Evolutionary conservation across 2,797 vertebrate species (phyloP).

Genomic region (Falco cherrug): DNA sequence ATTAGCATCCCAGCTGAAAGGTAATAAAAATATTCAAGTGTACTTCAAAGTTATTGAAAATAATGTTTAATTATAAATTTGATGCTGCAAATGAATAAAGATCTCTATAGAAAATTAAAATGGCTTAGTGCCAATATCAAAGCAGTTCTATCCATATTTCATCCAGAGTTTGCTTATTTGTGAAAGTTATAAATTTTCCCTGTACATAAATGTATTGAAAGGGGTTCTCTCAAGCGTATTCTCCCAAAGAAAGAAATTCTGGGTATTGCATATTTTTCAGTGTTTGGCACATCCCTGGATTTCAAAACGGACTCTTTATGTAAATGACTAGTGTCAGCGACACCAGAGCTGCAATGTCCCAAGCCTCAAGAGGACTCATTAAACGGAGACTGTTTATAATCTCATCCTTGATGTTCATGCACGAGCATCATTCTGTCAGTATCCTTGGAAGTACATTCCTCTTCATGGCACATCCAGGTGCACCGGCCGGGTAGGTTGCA

Average conservation of each 20-base stretch:
- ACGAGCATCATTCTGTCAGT: neutral
- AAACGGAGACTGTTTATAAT: conserved; percentile 34
- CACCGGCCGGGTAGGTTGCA: neutral
- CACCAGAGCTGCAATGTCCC: neutral
- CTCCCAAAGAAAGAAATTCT: neutral
- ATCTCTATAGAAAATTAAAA: conserved; percentile 19
- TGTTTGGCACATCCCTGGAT: neutral
- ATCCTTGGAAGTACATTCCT: neutral
- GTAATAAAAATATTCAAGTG: neutral
- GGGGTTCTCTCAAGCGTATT: neutral
- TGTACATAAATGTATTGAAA: neutral
- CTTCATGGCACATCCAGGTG: neutral
- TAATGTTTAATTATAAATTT: conserved; percentile 15
- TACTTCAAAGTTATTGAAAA: neutral
- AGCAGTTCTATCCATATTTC: neutral
- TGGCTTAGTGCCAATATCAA: neutral
- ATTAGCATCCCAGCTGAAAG: neutral
- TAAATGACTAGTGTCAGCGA: neutral
- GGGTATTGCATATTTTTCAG: neutral
- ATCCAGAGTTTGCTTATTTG: neutral
- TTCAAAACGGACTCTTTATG: conserved; percentile 31
- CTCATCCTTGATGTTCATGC: neutral
- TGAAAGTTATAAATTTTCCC: neutral
- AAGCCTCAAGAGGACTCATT: conserved; percentile 53
- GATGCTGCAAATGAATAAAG: neutral